Evolutionary conservation across 2,888 invertebrate genomes (phyloP).

Genomic region (Cerceris ruficornis): DNA sequence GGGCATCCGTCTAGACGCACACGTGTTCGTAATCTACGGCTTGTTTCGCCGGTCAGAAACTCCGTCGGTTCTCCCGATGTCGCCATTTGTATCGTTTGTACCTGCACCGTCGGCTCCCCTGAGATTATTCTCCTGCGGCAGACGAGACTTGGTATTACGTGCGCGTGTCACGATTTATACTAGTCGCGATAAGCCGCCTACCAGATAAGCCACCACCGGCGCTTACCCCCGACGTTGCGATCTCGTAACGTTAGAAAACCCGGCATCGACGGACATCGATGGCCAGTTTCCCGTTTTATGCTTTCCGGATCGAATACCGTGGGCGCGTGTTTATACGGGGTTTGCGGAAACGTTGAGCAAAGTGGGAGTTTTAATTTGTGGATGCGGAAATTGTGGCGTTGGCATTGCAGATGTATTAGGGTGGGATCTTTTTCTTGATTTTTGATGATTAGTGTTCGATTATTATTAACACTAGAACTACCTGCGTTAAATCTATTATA

Average conservation of each 20-base stretch:
- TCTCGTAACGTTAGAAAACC: constrained; percentile 29
- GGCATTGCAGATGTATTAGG: no score
- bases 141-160: constrained; percentile 50
- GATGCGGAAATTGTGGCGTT: no score
- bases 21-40: constrained; percentile 37
- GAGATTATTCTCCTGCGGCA: constrained; percentile 59
- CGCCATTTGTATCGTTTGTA: constrained; percentile 62
- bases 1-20: constrained; percentile 25
- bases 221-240: constrained; percentile 29
- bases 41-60: constrained; percentile 46
- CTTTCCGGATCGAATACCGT: not conserved
- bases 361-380: no score
- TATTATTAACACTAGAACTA: no score
- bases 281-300: constrained; percentile 14
- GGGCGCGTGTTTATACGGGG: not conserved
- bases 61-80: constrained; percentile 46
- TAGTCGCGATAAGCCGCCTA: constrained; percentile 63
- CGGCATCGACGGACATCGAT: constrained; percentile 49
- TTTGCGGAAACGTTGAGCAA: no score
- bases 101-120: constrained; percentile 46
- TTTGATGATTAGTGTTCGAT: no score
- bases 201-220: constrained; percentile 54
- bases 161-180: constrained; percentile 67
- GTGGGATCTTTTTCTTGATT: no score
- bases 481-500: no score